phyloP scores from a whole-genome alignment of 2,888 invertebrate genomes.

The Melikaiella ostensackeni region DNA sequence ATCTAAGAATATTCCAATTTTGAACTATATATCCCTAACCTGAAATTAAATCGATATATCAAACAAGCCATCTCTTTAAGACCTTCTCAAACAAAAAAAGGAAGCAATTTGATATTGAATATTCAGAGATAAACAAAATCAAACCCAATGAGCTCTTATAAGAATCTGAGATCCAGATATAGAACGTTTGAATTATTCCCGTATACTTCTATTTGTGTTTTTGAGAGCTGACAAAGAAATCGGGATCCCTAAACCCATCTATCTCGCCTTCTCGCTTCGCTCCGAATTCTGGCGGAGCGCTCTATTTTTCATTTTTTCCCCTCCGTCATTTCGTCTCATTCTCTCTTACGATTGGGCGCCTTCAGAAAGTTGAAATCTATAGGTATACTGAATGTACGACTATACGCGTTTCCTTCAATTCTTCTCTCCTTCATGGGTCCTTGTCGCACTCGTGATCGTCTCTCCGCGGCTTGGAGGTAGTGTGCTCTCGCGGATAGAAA shows the following conservation, averaged over 20 bases:
- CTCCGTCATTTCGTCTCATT: constrained; percentile 25
- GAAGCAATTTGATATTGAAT: not conserved
- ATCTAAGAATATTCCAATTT: no score
- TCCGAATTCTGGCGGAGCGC: constrained; percentile 34
- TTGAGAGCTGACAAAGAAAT: constrained; percentile 43
- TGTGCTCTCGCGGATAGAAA: constrained; percentile 59
- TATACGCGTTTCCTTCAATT: constrained; percentile 21
- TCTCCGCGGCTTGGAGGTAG: constrained; percentile 5
- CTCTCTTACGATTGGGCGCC: constrained; percentile 19
- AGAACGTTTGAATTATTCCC: constrained; percentile 29
- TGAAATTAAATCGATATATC: no score
- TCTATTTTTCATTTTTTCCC: constrained; percentile 40
- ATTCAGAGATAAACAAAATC: not conserved
- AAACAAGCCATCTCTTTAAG: not conserved
- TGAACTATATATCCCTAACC: no score
- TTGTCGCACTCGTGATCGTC: constrained; percentile 6
- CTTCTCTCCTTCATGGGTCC: constrained; percentile 33
- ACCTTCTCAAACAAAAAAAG: not conserved
- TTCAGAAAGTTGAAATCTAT: constrained; percentile 6
- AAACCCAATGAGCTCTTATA: constrained; percentile 2
- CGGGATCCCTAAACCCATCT: constrained; percentile 37
- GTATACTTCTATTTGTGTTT: constrained; percentile 39
- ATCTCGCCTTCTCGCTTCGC: constrained; percentile 28
- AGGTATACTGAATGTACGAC: not conserved
- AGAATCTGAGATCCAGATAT: constrained; percentile 1